Evolutionary conservation across 1,140 invertebrate species (phyloP).

Genomic region (Drosophila pruinosa): DNA sequence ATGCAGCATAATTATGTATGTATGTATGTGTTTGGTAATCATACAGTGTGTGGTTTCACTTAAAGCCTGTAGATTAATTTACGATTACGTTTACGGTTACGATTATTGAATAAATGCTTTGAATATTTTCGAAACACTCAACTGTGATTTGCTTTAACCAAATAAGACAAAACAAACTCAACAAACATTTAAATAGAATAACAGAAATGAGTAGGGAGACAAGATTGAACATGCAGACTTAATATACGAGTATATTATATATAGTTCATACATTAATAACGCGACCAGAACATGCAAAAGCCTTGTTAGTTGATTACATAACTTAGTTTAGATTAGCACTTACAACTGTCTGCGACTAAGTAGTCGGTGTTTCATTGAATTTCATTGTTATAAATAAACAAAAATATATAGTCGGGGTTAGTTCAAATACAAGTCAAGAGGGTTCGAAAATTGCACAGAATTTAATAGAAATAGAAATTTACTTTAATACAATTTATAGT

Average conservation of each 20-base stretch:
- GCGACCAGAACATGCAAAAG: slow-evolving; percentile 38
- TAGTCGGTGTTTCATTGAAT: slow-evolving; percentile 24
- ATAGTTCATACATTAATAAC: background rate
- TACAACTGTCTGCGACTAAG: slow-evolving; percentile 73
- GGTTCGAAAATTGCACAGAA: slow-evolving; percentile 30
- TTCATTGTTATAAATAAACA: slow-evolving; percentile 12
- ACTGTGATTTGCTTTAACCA: slow-evolving; percentile 72
- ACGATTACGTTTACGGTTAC: slow-evolving; percentile 4
- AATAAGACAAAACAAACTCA: slow-evolving; percentile 33
- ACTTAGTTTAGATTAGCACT: slow-evolving; percentile 50
- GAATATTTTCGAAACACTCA: slow-evolving; percentile 61
- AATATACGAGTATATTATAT: slow-evolving; percentile 12
- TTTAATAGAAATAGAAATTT: too few species aligned
- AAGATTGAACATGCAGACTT: slow-evolving; percentile 29
- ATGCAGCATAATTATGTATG: too few species aligned
- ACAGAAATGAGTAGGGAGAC: background rate
- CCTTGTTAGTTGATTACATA: slow-evolving; percentile 34
- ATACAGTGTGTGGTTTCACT: slow-evolving; percentile 15
- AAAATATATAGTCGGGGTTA: slow-evolving; percentile 28
- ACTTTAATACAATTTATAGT: too few species aligned
- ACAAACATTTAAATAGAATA: slow-evolving; percentile 29
- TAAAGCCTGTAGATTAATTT: slow-evolving; percentile 38
- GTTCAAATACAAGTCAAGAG: background rate
- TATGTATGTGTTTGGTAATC: slow-evolving; percentile 18
- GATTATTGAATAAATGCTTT: slow-evolving; percentile 44